Evolutionary conservation across 2,797 vertebrate genomes (phyloP), one percentile per base, ranked within the genome.

Genomic region (Octomys mimax): DNA sequence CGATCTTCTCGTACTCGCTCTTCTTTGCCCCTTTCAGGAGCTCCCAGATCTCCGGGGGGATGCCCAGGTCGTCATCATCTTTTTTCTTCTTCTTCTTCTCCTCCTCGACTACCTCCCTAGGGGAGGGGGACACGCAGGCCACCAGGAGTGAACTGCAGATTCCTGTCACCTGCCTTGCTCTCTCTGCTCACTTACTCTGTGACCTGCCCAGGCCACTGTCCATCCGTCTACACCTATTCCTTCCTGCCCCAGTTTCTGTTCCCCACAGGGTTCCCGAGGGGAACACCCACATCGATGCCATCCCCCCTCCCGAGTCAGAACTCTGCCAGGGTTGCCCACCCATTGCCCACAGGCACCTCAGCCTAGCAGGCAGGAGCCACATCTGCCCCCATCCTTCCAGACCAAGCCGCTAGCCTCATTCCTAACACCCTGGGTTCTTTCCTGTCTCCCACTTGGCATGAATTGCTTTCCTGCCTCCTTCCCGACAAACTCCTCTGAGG

Each of bases 1-100:
- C 99, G 0, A 99, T 99, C 97, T 98, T 99, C 98, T 99, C 99
- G 0, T 99, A 99, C 98, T 99, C 99, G 13, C 99, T 99, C 80
- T 99, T 99, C 96, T 99, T 99, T 1, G 99, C 99, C 0, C 89
- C 98, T 0, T 91, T 98, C 96, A 99, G 99, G 89, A 99, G 95
- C 97, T 99, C 99, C 6, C 99, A 99, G 97, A 99, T 99, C 39
- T 99, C 99, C 1, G 99, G 99, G 57, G 99, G 98, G 10, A 98
- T 98, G 80, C 98, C 98, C 97, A 99, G 99, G 3, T 99, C 99
- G 0, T 99, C 99, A 0, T 99, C 98, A 0, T 98, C 98, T 8
- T 98, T 99, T 8, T 99, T 99, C 75, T 99, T 98, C 59, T 98
- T 98, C 92, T 96, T 98, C 31, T 98, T 96, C 64, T 98, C 97